Evolutionary conservation across 2,113 vertebrate species (phyloP), one percentile per base, ranked within the genome.

Genomic region (Dasyprocta punctata): DNA sequence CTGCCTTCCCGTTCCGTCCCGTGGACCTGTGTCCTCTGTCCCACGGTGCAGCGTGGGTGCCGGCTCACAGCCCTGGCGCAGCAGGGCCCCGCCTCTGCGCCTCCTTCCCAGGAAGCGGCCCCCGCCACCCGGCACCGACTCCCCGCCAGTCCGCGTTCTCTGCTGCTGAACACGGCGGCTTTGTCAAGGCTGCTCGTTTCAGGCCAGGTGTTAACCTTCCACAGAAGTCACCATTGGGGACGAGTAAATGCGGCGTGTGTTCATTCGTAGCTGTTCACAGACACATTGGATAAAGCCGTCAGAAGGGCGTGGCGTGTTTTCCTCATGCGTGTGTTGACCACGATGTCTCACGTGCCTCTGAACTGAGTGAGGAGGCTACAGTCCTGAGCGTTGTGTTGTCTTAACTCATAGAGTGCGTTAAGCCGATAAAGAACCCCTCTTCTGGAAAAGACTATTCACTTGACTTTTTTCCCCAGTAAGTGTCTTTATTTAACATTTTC

Each of bases 401-500:
- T 89, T 92, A 91, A 98, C 82, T 75, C n/a, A 28, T 71, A 16
- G 3, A 54, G 12, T 38, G 56, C 47, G 33, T 69, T 96, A 5
- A 16, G 3, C 89, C 71, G 98, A 49, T 97, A 94, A 91, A 98
- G 82, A 12, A 81, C 67, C 95, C 97, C 0, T 9, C 60, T 97
- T 96, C 33, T 84, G 85, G 95, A 94, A 98, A 89, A 24, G 82
- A 10, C 52, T 44, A 47, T 47, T 96, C 52, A 77, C 85, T 85
- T 60, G 30, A 38, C 38, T 30, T 44, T 93, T 92, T 94, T 44
- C 7, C 54, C 41, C 84, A 78, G 28, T n/a, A 20, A 38, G 17
- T 30, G 0, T 88, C 63, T 96, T 81, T 81, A 89, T 41, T 87
- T 38, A 71, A 2, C 41, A 56, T 84, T 73, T 95, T 81, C 14